These are phyloP conservation scores for Epistrophella euchroma DNA, from an alignment of 2,888 invertebrate genomes.

Conservation along the genomic window DNA sequence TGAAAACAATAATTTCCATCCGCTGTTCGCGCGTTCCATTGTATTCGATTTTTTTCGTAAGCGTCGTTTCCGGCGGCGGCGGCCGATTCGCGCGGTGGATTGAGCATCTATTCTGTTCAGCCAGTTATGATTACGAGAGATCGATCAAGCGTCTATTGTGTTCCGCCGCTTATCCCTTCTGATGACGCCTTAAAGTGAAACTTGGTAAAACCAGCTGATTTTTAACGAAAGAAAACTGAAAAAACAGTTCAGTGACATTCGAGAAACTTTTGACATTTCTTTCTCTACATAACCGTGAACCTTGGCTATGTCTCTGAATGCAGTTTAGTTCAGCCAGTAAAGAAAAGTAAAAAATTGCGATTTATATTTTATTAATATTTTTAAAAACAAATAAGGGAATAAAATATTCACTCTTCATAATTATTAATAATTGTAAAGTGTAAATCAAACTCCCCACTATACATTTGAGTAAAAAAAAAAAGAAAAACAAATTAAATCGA, in stretches of 20 bases:
- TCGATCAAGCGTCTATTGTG: no score
- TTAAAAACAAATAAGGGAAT: slow-evolving; percentile 5
- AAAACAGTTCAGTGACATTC: slow-evolving; percentile 34
- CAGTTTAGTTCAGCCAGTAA: slow-evolving; percentile 48
- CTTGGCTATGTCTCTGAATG: slow-evolving; percentile 45
- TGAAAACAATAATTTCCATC: no score
- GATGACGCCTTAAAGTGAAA: slow-evolving; percentile 15
- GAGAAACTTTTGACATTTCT: slow-evolving; percentile 61
- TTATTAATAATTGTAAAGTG: not conserved
- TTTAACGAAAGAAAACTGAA: not conserved
- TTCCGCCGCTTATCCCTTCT: not conserved
- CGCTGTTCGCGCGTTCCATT: no score
- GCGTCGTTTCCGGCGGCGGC: no score
- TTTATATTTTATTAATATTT: slow-evolving; percentile 61
- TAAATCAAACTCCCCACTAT: not conserved
- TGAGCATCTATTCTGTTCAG: no score
- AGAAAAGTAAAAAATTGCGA: slow-evolving; percentile 69
- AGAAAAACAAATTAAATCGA: not conserved
- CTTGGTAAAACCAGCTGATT: slow-evolving; percentile 44
- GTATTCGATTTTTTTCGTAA: no score
- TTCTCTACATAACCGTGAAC: slow-evolving; percentile 42
- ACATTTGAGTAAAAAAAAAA: not conserved
- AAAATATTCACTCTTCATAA: slow-evolving; percentile 22
- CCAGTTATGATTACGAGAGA: no score
- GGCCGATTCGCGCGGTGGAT: no score